Evolutionary conservation across 2,888 invertebrate genomes (phyloP).

Genomic region (Nycteola revayana): DNA sequence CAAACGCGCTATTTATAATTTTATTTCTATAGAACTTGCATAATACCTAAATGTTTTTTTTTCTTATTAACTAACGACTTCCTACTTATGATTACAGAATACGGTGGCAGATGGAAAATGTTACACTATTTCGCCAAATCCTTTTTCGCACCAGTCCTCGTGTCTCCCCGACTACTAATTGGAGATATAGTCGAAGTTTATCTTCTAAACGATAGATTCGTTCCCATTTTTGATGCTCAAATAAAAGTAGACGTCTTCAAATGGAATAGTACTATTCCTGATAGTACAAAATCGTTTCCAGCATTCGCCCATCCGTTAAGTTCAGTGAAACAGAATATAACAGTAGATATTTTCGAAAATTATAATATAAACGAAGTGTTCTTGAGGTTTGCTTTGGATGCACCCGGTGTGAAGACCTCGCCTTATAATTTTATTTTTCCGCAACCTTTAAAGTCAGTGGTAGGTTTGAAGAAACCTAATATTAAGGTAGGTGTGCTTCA

Average conservation of each 20-base stretch:
- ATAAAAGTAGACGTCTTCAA: conserved; percentile 82
- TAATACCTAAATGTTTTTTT: not conserved
- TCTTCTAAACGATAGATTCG: conserved; percentile 84
- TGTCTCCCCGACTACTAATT: conserved; percentile 81
- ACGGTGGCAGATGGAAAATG: conserved; percentile 91
- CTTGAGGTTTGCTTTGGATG: conserved; percentile 75
- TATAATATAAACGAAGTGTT: conserved; percentile 52
- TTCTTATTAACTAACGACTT: too few relatives aligned
- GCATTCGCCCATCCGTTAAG: conserved; percentile 46
- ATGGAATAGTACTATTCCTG: conserved; percentile 76
- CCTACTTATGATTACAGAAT: conserved; percentile 81
- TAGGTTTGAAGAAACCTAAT: conserved; percentile 75
- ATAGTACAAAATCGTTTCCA: conserved; percentile 43
- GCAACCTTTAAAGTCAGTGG: conserved; percentile 75
- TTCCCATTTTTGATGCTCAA: conserved; percentile 60
- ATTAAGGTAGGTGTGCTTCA: conserved; percentile 82
- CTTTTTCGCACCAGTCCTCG: conserved; percentile 91
- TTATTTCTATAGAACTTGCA: too few relatives aligned
- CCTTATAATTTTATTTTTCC: conserved; percentile 88
- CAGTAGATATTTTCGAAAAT: conserved; percentile 42
- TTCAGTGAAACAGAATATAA: conserved; percentile 49
- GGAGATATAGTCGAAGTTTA: conserved; percentile 81
- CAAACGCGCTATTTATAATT: too few relatives aligned
- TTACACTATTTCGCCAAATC: conserved; percentile 93
- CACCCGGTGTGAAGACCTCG: conserved; percentile 63